phyloP scores from a whole-genome alignment of 2,888 invertebrate species.

The Phortica okadai region DNA sequence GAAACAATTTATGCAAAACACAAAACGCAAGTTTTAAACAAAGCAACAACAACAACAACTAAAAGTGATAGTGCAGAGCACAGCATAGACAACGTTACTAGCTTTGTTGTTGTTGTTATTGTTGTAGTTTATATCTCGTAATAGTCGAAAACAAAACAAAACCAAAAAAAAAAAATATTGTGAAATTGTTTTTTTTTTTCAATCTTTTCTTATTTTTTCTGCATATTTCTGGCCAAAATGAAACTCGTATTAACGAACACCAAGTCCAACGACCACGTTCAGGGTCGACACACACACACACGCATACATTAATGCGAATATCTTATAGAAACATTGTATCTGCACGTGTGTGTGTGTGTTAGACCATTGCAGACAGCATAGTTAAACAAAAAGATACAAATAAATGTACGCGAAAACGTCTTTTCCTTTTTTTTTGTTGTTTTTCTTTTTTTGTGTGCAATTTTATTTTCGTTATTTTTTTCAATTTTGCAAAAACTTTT shows the following conservation, averaged over 20 bases:
- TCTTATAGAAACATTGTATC: slow-evolving; percentile 37
- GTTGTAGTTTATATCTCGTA: slow-evolving; percentile 11
- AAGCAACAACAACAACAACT: slow-evolving; percentile 37
- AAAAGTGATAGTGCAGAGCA: slow-evolving; percentile 42
- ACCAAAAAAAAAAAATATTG: slow-evolving; percentile 56
- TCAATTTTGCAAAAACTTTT: slow-evolving; percentile 4
- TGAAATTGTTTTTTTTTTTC: slow-evolving; percentile 49
- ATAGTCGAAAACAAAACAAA: slow-evolving; percentile 51
- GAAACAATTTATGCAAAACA: slow-evolving; percentile 38
- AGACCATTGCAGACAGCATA: slow-evolving; percentile 31
- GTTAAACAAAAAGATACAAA: too few relatives aligned
- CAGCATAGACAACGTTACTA: background rate
- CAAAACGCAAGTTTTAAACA: slow-evolving; percentile 42
- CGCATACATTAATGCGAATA: slow-evolving; percentile 32
- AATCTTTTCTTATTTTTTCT: slow-evolving; percentile 21
- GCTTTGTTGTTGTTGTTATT: slow-evolving; percentile 23
- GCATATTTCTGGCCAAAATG: slow-evolving; percentile 24
- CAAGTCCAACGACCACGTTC: slow-evolving; percentile 71
- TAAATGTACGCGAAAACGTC: slow-evolving; percentile 6
- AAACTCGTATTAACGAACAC: slow-evolving; percentile 34
- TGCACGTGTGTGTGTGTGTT: slow-evolving; percentile 26
- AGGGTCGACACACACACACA: slow-evolving; percentile 53
- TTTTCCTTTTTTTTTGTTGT: background rate
- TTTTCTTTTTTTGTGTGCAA: background rate
- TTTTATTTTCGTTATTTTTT: background rate